A percentile compares a stretch with the other conserved stretches of the same genome.
Evolutionary conservation across 2,113 vertebrate genomes (phyloP).

Genomic region (Rhinichthys klamathensis): DNA sequence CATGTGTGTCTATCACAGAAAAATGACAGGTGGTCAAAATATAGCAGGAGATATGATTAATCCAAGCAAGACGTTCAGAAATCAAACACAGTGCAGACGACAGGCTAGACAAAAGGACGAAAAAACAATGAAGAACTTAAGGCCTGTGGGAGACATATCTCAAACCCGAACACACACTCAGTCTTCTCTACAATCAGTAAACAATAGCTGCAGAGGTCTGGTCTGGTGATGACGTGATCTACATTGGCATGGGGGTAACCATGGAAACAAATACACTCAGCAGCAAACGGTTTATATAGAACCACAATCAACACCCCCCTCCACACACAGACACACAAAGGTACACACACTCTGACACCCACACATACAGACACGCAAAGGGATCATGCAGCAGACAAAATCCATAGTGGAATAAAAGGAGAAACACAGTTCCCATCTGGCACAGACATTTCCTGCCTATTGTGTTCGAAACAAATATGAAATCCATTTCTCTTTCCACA

Average conservation of each 20-base stretch:
- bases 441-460: not conserved
- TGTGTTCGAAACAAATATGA: not conserved
- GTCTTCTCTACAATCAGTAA: slow-evolving; percentile 41
- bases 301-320: slow-evolving; percentile 32
- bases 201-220: slow-evolving; percentile 49
- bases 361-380: slow-evolving; percentile 22
- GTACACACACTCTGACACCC: not conserved
- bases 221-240: slow-evolving; percentile 49
- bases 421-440: slow-evolving; percentile 22
- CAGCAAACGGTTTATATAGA: slow-evolving; percentile 41
- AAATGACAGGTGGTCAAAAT: slow-evolving; percentile 37
- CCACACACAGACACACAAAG: not conserved
- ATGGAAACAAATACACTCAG: slow-evolving; percentile 49
- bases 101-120: not conserved
- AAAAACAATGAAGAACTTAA: not conserved
- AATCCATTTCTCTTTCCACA: not conserved
- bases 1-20: slow-evolving; percentile 30
- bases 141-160: not conserved
- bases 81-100: not conserved
- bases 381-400: slow-evolving; percentile 1
- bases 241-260: slow-evolving; percentile 49
- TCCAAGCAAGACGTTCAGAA: slow-evolving; percentile 19
- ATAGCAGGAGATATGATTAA: slow-evolving; percentile 13
- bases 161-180: slow-evolving; percentile 17
- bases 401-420: slow-evolving; percentile 8